Conservation (phyloP, 2,888 invertebrate genomes). For the Machimus rusticus region DNA sequence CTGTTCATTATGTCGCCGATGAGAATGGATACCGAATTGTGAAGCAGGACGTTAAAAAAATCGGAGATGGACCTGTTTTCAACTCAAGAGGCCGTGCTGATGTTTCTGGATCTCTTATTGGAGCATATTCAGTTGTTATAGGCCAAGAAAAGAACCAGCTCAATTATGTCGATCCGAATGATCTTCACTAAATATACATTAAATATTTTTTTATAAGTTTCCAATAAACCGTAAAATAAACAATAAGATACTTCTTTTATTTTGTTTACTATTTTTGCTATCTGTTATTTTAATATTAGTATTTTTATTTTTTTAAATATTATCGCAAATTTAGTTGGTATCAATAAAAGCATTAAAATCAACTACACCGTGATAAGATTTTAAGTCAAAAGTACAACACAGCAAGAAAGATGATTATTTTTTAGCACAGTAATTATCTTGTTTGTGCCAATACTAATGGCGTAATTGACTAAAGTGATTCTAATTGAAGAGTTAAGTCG, state of each 20-base stretch:
- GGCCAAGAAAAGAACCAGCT: conserved; percentile 56
- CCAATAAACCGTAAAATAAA: background rate
- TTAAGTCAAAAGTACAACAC: background rate
- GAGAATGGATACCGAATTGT: conserved; percentile 69
- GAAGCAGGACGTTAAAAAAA: conserved; percentile 64
- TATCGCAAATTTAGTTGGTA: background rate
- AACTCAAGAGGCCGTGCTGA: conserved; percentile 64
- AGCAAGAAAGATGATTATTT: background rate
- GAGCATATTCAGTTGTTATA: conserved; percentile 62
- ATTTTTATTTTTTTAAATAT: background rate
- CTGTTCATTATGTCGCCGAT: conserved; percentile 69
- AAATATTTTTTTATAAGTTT: background rate
- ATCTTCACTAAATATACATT: background rate
- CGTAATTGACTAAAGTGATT: background rate
- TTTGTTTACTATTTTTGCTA: background rate
- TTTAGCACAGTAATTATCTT: background rate
- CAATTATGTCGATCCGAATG: background rate
- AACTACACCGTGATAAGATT: background rate
- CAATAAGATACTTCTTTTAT: background rate
- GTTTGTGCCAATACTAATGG: background rate
- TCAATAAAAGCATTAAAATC: background rate
- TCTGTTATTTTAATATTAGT: background rate
- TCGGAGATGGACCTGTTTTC: conserved; percentile 65
- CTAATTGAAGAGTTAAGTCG: background rate
- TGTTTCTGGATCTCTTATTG: conserved; percentile 62